Percentiles rank a stretch among this genome's conserved stretches.
phyloP scores from a whole-genome alignment of 2,797 vertebrate genomes.

The Bradypodion pumilum region DNA sequence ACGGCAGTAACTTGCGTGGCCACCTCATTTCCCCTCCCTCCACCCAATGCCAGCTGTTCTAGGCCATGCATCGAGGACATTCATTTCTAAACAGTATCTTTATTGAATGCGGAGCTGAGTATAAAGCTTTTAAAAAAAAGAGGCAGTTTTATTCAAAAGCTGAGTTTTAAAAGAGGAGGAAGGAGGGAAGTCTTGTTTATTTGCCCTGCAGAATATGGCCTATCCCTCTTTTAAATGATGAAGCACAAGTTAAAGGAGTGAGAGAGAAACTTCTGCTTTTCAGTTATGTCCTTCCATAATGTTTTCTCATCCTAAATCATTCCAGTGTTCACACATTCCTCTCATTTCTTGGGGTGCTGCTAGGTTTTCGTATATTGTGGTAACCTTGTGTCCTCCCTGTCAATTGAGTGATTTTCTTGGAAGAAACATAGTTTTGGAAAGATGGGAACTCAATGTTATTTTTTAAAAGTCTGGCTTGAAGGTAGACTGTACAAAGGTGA shows the following conservation, averaged over 20 bases:
- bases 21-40: background rate
- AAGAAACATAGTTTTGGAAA: background rate
- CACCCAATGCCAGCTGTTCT: background rate
- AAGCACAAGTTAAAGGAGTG: background rate
- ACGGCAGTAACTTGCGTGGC: background rate
- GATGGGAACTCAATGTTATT: too few relatives aligned
- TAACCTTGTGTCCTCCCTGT: slow-evolving; percentile 12
- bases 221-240: background rate
- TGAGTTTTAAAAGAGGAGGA: background rate
- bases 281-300: background rate
- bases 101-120: background rate
- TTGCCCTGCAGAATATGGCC: background rate
- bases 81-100: background rate
- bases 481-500: background rate
- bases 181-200: background rate
- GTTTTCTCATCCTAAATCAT: slow-evolving; percentile 7
- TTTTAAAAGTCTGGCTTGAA: background rate
- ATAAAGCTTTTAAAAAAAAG: background rate
- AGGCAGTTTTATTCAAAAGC: background rate
- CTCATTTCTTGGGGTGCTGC: background rate
- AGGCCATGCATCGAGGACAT: background rate
- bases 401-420: background rate
- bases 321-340: background rate
- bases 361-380: slow-evolving; percentile 19
- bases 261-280: background rate